A percentile compares a stretch with the other conserved stretches of the same genome.
phyloP scores from a whole-genome alignment of 2,113 vertebrate genomes.

The Clarias magur region DNA sequence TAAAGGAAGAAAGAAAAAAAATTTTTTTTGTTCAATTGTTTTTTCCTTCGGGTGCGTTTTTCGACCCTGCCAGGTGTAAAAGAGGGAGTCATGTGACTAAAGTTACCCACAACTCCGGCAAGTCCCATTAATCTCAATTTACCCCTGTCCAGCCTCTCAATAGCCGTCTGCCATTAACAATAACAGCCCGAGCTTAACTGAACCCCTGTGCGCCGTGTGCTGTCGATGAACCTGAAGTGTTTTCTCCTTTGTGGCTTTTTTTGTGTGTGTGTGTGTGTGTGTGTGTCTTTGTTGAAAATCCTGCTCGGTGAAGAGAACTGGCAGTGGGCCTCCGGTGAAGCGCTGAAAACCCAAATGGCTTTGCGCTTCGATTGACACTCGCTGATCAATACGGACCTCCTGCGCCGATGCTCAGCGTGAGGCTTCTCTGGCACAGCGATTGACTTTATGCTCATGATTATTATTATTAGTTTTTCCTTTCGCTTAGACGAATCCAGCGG shows the following conservation, averaged over 20 bases:
- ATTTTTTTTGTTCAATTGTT: no score
- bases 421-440: not conserved
- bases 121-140: constrained; percentile 54
- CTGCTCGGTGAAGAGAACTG: constrained; percentile 20
- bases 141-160: constrained; percentile 22
- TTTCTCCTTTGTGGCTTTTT: not conserved
- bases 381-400: constrained; percentile 24
- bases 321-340: constrained; percentile 12
- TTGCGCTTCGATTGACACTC: not conserved
- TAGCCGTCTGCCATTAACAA: constrained; percentile 43
- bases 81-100: not conserved
- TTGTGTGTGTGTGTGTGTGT: not conserved
- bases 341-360: constrained; percentile 42
- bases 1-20: not conserved
- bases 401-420: not conserved
- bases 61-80: not conserved
- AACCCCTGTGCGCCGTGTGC: constrained; percentile 15
- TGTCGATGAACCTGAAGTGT: constrained; percentile 30
- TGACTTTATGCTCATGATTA: constrained; percentile 22
- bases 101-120: not conserved
- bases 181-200: constrained; percentile 33
- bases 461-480: not conserved
- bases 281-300: constrained; percentile 6
- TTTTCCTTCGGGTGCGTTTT: not conserved
- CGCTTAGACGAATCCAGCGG: not conserved